Evolutionary conservation across 2,113 vertebrate species (phyloP), one percentile per base, ranked within the genome.

Genomic region (Larimichthys crocea): DNA sequence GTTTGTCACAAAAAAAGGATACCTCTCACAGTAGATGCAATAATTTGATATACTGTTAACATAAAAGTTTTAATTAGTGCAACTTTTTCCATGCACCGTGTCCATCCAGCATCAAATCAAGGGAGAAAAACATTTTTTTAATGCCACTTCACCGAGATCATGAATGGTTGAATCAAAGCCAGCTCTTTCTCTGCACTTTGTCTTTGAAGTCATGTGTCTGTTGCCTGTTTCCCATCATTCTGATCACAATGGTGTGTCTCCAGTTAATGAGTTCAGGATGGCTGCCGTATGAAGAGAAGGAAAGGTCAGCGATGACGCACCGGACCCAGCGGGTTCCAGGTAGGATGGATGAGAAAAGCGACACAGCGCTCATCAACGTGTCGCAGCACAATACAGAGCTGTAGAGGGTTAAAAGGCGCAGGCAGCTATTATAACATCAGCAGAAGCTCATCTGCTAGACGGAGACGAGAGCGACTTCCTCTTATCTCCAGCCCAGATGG

Each of bases 221-320:
- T 71, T 70, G 52, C 42, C 24, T 10, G 26, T 50, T 84, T 74
- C 42, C 20, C 20, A 61, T 76, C 40, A 35, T 56, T 79, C n/a
- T 64, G 40, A 82, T 57, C 59, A 82, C n/a, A 70, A 26, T 66
- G n/a, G 24, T 3, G 24, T 3, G 1, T 74, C 79, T 55, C 31
- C 44, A 50, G 69, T 78, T 22, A 68, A 20, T 10, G 26, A 24
- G 19, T 52, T 35, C 62, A 44, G n/a, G 44, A 35, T 49, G 48
- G 49, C 40, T 35, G 29, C 5, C 6, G 0, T 26, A 14, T 6
- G 68, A 81, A 31, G 44, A 71, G 29, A 81, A 22, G 52, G 69
- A 88, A 90, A 92, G 86, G 89, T 88, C 77, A 74, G 29, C 0
- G 26, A 62, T 93, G 89, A 91, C 82, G 74, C 79, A 92, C 12